Evolutionary conservation across 2,888 invertebrate species (phyloP).

Genomic region (Microdon myrmicae): DNA sequence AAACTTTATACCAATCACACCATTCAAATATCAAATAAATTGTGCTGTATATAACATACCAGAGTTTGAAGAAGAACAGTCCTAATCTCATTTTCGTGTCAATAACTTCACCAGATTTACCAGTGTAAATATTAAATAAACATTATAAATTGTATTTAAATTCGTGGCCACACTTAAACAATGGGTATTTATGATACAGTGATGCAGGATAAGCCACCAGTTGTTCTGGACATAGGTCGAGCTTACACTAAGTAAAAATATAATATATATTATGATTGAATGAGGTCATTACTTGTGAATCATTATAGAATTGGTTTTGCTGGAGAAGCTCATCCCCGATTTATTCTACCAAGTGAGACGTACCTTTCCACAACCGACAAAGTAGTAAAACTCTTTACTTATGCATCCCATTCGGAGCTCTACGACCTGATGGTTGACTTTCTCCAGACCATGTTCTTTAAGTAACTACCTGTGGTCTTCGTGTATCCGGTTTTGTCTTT

Average conservation of each 20-base stretch:
- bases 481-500: neutral
- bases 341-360: conserved; percentile 84
- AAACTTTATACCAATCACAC: too few species aligned
- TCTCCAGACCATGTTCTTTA: conserved; percentile 87
- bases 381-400: conserved; percentile 74
- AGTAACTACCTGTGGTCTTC: conserved; percentile 74
- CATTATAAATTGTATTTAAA: too few species aligned
- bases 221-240: conserved; percentile 89
- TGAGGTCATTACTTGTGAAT: conserved; percentile 53
- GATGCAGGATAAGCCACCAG: conserved; percentile 87
- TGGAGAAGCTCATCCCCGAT: conserved; percentile 87
- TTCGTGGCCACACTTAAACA: too few species aligned
- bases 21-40: too few species aligned
- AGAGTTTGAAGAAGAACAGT: too few species aligned
- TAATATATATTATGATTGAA: conserved; percentile 8
- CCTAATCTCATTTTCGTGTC: too few species aligned
- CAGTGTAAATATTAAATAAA: too few species aligned
- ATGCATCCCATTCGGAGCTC: conserved; percentile 74
- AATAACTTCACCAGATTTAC: too few species aligned
- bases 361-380: conserved; percentile 74
- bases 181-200: conserved; percentile 87
- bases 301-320: conserved; percentile 89
- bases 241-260: conserved; percentile 88
- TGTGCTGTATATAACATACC: too few species aligned
- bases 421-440: conserved; percentile 89